phyloP scores from a whole-genome alignment of 2,797 vertebrate genomes.

The Sparidentex hasta region DNA sequence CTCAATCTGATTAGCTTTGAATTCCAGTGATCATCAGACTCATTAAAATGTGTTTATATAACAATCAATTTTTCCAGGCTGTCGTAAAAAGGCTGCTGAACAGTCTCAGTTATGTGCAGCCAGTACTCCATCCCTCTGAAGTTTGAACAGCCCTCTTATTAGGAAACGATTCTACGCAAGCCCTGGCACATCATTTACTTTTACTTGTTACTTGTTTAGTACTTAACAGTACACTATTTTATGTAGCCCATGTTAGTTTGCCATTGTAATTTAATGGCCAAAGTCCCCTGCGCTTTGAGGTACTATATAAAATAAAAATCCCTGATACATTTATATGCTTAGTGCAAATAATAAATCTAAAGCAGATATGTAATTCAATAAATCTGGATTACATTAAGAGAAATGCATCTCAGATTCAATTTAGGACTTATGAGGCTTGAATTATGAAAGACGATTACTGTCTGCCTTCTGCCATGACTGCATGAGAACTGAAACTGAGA shows the following conservation, averaged over 20 bases:
- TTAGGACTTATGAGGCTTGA: constrained; percentile 74
- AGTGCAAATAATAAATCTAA: constrained; percentile 77
- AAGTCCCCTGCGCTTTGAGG: constrained; percentile 58
- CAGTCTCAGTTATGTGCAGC: constrained; percentile 61
- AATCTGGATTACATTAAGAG: constrained; percentile 75
- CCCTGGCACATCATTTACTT: constrained; percentile 65
- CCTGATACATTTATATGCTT: constrained; percentile 67
- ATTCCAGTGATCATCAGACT: constrained; percentile 73
- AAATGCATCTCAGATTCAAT: constrained; percentile 77
- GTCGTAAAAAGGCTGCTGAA: constrained; percentile 62
- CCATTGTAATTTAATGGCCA: constrained; percentile 66
- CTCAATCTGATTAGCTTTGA: constrained; percentile 75
- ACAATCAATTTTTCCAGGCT: constrained; percentile 70
- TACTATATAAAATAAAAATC: constrained; percentile 54
- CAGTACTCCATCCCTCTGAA: constrained; percentile 64
- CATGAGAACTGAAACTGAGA: constrained; percentile 47
- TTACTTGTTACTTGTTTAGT: constrained; percentile 68
- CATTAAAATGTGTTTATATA: constrained; percentile 79
- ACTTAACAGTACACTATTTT: constrained; percentile 71
- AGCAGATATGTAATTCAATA: constrained; percentile 79
- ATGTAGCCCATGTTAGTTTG: constrained; percentile 67
- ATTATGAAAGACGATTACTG: constrained; percentile 74
- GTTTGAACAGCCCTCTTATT: constrained; percentile 54
- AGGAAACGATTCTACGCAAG: constrained; percentile 24
- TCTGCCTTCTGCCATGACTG: constrained; percentile 61